phyloP scores from a whole-genome alignment of 1,140 invertebrate species.

The Bathynomus jamesi region DNA sequence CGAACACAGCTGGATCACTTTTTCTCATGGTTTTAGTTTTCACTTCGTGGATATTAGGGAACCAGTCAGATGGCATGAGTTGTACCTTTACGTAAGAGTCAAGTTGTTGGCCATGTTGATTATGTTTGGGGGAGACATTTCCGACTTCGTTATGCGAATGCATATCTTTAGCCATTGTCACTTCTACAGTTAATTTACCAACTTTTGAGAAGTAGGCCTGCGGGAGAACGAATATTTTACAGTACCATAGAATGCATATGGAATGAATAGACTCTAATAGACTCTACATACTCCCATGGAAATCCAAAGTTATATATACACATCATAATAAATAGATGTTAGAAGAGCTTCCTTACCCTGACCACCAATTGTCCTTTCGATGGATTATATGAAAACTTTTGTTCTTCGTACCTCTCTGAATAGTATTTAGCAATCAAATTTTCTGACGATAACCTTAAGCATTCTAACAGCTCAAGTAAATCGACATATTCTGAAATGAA shows the following conservation, averaged over 20 bases:
- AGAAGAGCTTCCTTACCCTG: constrained; percentile 14
- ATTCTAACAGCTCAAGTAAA: constrained; percentile 24
- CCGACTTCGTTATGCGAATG: constrained; percentile 19
- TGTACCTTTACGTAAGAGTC: constrained; percentile 34
- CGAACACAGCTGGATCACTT: constrained; percentile 27
- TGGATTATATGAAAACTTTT: constrained; percentile 14
- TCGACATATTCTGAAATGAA: constrained; percentile 15
- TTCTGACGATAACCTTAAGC: constrained; percentile 26
- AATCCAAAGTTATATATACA: no score
- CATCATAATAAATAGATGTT: neutral
- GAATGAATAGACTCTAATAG: no score
- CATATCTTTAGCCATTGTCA: constrained; percentile 30
- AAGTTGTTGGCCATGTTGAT: constrained; percentile 9
- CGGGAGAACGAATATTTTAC: neutral
- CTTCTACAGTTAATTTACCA: constrained; percentile 27
- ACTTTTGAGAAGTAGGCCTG: constrained; percentile 26
- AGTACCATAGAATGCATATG: neutral
- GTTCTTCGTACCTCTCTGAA: constrained; percentile 29
- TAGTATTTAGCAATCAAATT: constrained; percentile 31
- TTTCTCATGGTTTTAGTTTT: constrained; percentile 30
- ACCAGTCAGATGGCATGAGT: constrained; percentile 27
- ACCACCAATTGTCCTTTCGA: constrained; percentile 22
- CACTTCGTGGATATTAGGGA: constrained; percentile 13
- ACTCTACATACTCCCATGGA: no score
- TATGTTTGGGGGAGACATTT: constrained; percentile 13